These are phyloP conservation scores for Lycocorax pyrrhopterus DNA, from an alignment of 2,113 vertebrate species.

Conservation along the genomic window DNA sequence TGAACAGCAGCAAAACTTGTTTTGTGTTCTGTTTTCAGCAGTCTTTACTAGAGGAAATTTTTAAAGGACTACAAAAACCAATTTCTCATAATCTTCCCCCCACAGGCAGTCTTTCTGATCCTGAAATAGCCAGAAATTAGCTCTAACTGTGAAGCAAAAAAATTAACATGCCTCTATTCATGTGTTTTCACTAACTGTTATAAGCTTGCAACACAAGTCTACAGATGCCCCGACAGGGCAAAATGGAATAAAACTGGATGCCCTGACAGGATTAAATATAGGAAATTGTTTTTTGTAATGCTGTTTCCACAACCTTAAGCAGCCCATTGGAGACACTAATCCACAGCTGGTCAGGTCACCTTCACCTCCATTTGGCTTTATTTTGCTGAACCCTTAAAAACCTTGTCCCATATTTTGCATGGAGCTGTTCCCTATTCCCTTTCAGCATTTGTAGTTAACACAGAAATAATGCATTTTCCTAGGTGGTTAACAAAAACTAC, in stretches of 20 bases:
- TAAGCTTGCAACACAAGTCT: not conserved
- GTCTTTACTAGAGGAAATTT: not conserved
- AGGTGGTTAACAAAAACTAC: not conserved
- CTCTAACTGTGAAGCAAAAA: not conserved
- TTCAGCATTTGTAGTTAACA: not conserved
- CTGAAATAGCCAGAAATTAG: not conserved
- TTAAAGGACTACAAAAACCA: not conserved
- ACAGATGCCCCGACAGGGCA: not conserved
- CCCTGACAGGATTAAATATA: not conserved
- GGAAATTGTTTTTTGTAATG: accelerated
- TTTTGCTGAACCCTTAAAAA: not conserved
- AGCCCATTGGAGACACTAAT: not conserved
- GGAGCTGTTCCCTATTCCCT: not conserved
- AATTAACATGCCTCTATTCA: not conserved
- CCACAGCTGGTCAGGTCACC: not conserved
- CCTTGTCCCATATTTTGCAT: not conserved
- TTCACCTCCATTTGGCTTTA: not conserved
- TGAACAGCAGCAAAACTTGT: not conserved
- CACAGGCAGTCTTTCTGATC: not conserved
- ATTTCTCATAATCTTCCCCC: not conserved
- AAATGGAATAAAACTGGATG: not conserved
- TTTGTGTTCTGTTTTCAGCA: not conserved
- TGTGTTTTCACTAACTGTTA: not conserved
- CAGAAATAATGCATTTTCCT: not conserved
- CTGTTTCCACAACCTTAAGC: not conserved